phyloP scores from a whole-genome alignment of 2,113 vertebrate genomes.

The Clarias batrachus region DNA sequence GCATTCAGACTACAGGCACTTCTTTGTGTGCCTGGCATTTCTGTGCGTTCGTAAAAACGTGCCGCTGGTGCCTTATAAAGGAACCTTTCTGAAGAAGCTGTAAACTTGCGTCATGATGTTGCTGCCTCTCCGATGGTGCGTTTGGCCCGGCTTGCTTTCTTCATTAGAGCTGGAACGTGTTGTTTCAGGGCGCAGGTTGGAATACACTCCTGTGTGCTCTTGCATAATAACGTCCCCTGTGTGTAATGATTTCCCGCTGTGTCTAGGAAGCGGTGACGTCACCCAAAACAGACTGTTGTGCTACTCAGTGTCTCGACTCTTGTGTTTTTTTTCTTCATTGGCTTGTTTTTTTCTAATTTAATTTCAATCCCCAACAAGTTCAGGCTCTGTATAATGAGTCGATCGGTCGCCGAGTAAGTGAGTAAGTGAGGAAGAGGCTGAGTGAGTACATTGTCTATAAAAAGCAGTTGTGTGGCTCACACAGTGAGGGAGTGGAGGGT shows the following conservation, averaged over 20 bases:
- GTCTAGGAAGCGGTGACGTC: slow-evolving; percentile 7
- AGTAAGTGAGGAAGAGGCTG: not conserved
- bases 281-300: slow-evolving; percentile 9
- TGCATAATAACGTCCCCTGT: slow-evolving; percentile 9
- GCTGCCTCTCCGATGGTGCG: slow-evolving; percentile 14
- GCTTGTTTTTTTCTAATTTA: not conserved
- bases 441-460: not conserved
- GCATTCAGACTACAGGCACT: slow-evolving; percentile 53
- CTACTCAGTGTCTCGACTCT: slow-evolving; percentile 13
- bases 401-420: not conserved
- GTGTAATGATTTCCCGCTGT: slow-evolving; percentile 31
- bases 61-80: slow-evolving; percentile 36
- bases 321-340: not conserved
- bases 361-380: not conserved
- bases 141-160: not conserved
- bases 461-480: not conserved
- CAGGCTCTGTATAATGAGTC: not conserved
- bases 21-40: slow-evolving; percentile 57
- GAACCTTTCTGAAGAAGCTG: slow-evolving; percentile 37
- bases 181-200: slow-evolving; percentile 31
- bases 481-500: not conserved
- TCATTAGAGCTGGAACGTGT: slow-evolving; percentile 24
- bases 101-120: slow-evolving; percentile 40
- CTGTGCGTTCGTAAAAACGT: slow-evolving; percentile 35
- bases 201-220: slow-evolving; percentile 16